Evolutionary conservation across 1,140 invertebrate species (phyloP).

Genomic region (Argopecten irradians): DNA sequence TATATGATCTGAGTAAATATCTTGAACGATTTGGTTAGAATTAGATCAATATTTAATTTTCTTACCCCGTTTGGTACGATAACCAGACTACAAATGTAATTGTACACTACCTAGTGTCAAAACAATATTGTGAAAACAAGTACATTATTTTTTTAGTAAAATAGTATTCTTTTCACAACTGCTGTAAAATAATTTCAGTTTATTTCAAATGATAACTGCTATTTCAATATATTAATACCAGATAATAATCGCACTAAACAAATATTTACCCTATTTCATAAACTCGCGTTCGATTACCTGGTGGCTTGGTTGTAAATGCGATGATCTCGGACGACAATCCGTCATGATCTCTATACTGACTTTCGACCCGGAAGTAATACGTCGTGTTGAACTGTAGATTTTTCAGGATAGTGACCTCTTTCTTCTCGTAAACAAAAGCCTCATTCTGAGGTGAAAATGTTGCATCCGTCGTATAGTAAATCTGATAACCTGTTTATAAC

Average conservation of each 20-base stretch:
- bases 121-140: no score
- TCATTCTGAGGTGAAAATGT: background rate
- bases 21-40: no score
- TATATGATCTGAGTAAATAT: no score
- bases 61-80: no score
- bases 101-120: no score
- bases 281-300: background rate
- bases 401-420: constrained; percentile 13
- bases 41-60: no score
- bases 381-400: constrained; percentile 38
- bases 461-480: constrained; percentile 30
- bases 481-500: constrained; percentile 24
- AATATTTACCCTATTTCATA: background rate
- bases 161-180: no score
- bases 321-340: background rate
- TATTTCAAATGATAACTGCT: no score
- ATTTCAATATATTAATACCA: no score
- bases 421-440: constrained; percentile 32
- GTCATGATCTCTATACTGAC: background rate
- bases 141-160: no score
- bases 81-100: no score
- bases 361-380: constrained; percentile 28
- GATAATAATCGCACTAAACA: background rate
- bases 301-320: constrained; percentile 27
- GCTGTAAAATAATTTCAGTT: no score